Percentiles rank a stretch among this genome's conserved stretches.
phyloP scores from a whole-genome alignment of 2,797 vertebrate species.

The Geotrypetes seraphini region DNA sequence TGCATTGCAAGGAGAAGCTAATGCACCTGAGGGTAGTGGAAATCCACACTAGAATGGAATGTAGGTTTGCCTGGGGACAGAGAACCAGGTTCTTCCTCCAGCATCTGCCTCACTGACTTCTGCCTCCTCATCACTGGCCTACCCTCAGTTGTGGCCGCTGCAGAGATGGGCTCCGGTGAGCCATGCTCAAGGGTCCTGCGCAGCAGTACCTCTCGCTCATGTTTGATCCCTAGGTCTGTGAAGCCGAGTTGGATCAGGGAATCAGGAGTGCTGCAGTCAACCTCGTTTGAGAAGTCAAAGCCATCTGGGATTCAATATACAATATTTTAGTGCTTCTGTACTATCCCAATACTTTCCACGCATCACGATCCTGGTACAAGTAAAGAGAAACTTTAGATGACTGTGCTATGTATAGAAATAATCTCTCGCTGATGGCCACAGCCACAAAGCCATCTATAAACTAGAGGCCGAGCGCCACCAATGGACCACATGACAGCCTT shows the following conservation, averaged over 20 bases:
- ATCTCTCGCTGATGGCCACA: too few relatives aligned
- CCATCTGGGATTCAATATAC: conserved; percentile 99
- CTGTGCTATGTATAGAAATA: not conserved
- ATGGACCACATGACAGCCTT: too few relatives aligned
- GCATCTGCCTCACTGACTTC: conserved; percentile 66
- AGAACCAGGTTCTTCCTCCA: conserved; percentile 61
- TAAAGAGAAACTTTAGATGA: not conserved
- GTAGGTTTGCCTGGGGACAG: conserved; percentile 54
- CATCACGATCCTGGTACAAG: not conserved
- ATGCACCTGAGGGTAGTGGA: conserved; percentile 61
- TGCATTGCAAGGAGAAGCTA: conserved; percentile 61
- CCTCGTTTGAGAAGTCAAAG: conserved; percentile 96
- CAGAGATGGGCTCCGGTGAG: conserved; percentile 71
- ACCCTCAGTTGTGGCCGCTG: conserved; percentile 93
- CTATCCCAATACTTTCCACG: not conserved
- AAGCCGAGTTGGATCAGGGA: conserved; percentile 75
- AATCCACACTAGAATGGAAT: conserved; percentile 62
- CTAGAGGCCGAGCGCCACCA: too few relatives aligned
- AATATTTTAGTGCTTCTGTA: conserved; percentile 65
- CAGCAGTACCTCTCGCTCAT: conserved; percentile 77
- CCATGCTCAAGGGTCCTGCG: conserved; percentile 62
- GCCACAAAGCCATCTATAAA: too few relatives aligned
- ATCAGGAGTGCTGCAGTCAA: conserved; percentile 84
- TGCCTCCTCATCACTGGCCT: conserved; percentile 79
- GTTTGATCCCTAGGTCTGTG: conserved; percentile 78